Evolutionary conservation across 2,888 invertebrate species (phyloP), one percentile per base, ranked within the genome.

Genomic region (Endomychus coccineus): DNA sequence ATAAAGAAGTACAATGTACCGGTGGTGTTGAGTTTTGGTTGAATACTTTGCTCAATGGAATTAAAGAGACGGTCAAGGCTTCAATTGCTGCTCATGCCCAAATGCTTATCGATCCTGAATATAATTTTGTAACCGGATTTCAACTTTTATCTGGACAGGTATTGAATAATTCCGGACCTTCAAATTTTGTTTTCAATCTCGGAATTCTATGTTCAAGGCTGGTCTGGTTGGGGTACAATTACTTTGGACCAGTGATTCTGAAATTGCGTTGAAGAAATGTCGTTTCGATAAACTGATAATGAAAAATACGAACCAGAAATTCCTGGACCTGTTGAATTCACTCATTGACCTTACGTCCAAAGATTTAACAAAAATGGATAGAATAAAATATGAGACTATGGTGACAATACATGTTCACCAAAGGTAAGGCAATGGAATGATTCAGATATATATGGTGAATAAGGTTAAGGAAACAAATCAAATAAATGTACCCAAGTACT

Each of bases 321-420:
- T 85, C 58, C 67, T 88, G 19, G 82, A 82, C 59, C 67, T 90
- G 27, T 65, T 91, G 14, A 89, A 88, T 58, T 72, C 74, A 31
- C 75, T 91, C 2, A 90, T 91, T 53, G 87, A 88, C 51, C 73
- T 84, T 50, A 91, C 90, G 0, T 80, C 88, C 0, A 81, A 74
- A 52, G 86, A 90, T 62, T 68, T 91, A 30, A 70, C 72, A 0
- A 75, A 78, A 47, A 73, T 86, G 52, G 80, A 85, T 46, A 73
- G 90, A 56, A 75, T 80, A 10, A 80, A 84, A 56, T 83, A 78
- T 45, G 90, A 91, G 62, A 90, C 90, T 2, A 79, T 90, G 73
- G 87, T 91, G 30, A 91, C 90, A 1, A 90, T 91, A 54, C 90
- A 91, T 58, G 87, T 91, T 0, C 91, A 91, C 73, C 90, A 91